Percentiles rank a stretch among this genome's conserved stretches.
Evolutionary conservation across 2,888 invertebrate genomes (phyloP).

Genomic region (Caenorhabditis angaria): DNA sequence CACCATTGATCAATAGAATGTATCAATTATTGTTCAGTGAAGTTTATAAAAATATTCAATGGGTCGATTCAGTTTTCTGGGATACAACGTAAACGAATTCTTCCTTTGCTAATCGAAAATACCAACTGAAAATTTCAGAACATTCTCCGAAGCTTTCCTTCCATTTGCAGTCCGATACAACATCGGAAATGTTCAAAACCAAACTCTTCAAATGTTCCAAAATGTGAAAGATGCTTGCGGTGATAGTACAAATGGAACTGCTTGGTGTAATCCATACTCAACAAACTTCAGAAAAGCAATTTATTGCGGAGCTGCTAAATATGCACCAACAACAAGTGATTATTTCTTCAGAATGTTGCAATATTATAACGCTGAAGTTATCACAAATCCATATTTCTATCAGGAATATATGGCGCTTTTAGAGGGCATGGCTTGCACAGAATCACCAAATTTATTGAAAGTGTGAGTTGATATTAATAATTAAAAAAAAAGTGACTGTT

Average conservation of each 20-base stretch:
- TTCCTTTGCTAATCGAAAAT: constrained; percentile 10
- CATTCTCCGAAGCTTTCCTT: constrained; percentile 37
- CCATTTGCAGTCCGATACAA: constrained; percentile 45
- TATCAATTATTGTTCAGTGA: constrained; percentile 30
- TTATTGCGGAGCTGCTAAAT: constrained; percentile 50
- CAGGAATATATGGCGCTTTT: constrained; percentile 50
- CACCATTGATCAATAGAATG: constrained; percentile 26
- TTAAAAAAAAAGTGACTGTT: no score
- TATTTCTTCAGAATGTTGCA: constrained; percentile 41
- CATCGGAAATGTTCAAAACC: constrained; percentile 38
- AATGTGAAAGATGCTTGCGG: constrained; percentile 36
- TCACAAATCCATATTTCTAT: constrained; percentile 48
- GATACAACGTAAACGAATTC: not conserved
- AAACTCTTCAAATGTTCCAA: constrained; percentile 26
- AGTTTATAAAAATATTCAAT: constrained; percentile 18
- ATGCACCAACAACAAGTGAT: constrained; percentile 25
- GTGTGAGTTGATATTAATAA: not conserved
- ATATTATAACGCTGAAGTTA: constrained; percentile 39
- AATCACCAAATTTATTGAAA: constrained; percentile 1
- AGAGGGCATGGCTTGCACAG: constrained; percentile 43
- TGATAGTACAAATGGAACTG: constrained; percentile 40
- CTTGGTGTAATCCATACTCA: constrained; percentile 46
- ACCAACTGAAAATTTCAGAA: constrained; percentile 26
- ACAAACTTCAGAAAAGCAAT: constrained; percentile 47
- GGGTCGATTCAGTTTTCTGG: constrained; percentile 10